phyloP scores from a whole-genome alignment of 1,140 invertebrate genomes.

The Physella acuta region DNA sequence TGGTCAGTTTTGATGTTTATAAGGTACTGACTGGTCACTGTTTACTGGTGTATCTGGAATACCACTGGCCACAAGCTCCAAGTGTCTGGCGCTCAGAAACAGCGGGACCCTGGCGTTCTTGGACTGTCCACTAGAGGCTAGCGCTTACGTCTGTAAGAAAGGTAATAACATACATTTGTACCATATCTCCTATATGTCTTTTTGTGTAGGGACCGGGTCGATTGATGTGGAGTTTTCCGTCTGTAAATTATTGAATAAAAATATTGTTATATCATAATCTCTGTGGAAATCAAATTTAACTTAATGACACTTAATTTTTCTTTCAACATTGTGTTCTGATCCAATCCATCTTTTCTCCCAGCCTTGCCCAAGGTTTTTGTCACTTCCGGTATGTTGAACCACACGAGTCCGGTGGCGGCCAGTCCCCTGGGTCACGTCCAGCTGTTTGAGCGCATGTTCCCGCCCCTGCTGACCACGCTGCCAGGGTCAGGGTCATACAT shows the following conservation, averaged over 20 bases:
- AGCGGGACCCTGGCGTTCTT: conserved; percentile 6
- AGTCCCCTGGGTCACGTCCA: background rate
- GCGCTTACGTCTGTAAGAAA: conserved; percentile 18
- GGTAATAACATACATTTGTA: too few relatives aligned
- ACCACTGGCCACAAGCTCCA: background rate
- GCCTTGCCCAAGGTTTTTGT: conserved; percentile 11
- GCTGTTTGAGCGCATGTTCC: conserved; percentile 16
- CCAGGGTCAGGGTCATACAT: background rate
- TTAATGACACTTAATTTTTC: too few relatives aligned
- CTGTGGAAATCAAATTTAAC: too few relatives aligned
- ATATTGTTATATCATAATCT: too few relatives aligned
- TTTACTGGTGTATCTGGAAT: conserved; percentile 11
- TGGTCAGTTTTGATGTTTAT: too few relatives aligned
- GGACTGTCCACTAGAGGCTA: background rate
- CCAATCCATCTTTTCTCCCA: background rate
- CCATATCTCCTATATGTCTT: too few relatives aligned
- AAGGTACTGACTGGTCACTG: background rate
- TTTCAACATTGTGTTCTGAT: background rate
- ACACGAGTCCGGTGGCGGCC: background rate
- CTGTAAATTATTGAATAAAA: too few relatives aligned
- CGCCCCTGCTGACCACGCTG: background rate
- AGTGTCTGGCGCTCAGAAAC: conserved; percentile 7
- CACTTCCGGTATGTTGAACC: conserved; percentile 1
- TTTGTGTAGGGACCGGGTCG: too few relatives aligned
- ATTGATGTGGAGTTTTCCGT: too few relatives aligned